A percentile compares a stretch with the other conserved stretches of the same genome.
Conservation (phyloP, 30 jellyfish, hydroid and myxozoan species). For the Aurelia sp. region DNA sequence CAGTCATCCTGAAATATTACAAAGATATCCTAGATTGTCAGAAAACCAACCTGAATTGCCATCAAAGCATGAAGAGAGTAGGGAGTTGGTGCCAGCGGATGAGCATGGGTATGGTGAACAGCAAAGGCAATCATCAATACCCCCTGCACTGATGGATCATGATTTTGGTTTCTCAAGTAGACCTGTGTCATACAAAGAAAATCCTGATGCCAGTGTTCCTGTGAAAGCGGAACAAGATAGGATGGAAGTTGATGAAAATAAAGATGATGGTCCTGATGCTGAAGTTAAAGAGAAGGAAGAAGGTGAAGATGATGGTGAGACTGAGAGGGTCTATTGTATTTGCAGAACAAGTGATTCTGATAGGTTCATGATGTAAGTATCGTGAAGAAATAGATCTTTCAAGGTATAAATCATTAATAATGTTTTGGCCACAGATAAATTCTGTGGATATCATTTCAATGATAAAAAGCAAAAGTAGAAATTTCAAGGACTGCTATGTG, state of each 20-base stretch:
- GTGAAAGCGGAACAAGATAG: background rate
- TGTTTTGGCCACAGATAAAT: background rate
- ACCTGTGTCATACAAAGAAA: background rate
- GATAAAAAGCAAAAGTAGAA: too few species aligned
- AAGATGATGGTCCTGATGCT: background rate
- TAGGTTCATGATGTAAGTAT: slow-evolving; percentile 91
- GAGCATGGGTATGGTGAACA: too few species aligned
- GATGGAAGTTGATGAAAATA: background rate
- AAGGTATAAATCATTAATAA: background rate
- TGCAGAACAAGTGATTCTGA: slow-evolving; percentile 85
- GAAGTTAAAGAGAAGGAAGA: slow-evolving; percentile 6
- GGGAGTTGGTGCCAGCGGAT: too few species aligned
- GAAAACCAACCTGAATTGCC: too few species aligned
- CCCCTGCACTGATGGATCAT: slow-evolving; percentile 46
- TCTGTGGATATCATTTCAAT: background rate
- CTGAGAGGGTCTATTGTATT: slow-evolving; percentile 74
- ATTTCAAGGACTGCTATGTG: too few species aligned
- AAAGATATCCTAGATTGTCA: too few species aligned
- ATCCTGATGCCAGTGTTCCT: background rate
- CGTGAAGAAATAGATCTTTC: background rate
- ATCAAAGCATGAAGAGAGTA: too few species aligned
- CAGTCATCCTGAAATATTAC: too few species aligned
- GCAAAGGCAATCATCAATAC: background rate
- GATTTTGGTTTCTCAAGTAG: slow-evolving; percentile 51
- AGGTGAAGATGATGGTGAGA: slow-evolving; percentile 10